phyloP scores from a whole-genome alignment of 2,888 invertebrate species.

The Agriotes lineatus region DNA sequence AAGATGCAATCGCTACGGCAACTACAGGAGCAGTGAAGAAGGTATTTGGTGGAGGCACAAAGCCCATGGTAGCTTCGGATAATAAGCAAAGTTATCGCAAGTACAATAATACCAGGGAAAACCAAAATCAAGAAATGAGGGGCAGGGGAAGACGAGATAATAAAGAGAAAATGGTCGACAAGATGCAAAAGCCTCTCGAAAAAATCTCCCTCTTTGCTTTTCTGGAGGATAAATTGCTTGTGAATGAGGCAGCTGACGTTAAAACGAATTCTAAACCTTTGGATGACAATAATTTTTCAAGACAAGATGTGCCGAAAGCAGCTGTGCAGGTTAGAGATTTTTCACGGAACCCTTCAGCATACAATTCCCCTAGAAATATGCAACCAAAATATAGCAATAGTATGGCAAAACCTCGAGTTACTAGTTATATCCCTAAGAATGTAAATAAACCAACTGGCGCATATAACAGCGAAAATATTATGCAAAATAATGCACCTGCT shows the following conservation, averaged over 20 bases:
- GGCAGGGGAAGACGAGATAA: conserved; percentile 43
- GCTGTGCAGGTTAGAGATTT: not conserved
- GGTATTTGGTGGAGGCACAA: conserved; percentile 68
- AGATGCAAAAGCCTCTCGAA: conserved; percentile 79
- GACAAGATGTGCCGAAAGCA: not conserved
- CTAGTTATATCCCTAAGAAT: conserved; percentile 23
- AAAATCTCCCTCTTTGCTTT: conserved; percentile 87
- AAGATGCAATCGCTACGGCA: conserved; percentile 91
- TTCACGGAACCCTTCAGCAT: not conserved
- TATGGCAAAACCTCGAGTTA: not conserved
- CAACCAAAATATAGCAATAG: not conserved
- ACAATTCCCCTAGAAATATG: not conserved
- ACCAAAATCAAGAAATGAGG: conserved; percentile 20
- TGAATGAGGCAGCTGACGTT: conserved; percentile 14
- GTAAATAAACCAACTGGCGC: not conserved
- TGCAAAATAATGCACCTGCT: conserved; percentile 17
- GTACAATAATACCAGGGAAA: conserved; percentile 21
- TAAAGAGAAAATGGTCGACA: conserved; percentile 64
- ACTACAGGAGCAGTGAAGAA: conserved; percentile 74
- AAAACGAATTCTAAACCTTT: not conserved
- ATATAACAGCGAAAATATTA: not conserved
- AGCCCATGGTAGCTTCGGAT: conserved; percentile 10
- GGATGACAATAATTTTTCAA: conserved; percentile 4
- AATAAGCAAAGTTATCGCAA: conserved; percentile 25
- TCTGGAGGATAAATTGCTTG: conserved; percentile 82